Evolutionary conservation across 2,113 vertebrate genomes (phyloP).

Genomic region (Galbula dea): DNA sequence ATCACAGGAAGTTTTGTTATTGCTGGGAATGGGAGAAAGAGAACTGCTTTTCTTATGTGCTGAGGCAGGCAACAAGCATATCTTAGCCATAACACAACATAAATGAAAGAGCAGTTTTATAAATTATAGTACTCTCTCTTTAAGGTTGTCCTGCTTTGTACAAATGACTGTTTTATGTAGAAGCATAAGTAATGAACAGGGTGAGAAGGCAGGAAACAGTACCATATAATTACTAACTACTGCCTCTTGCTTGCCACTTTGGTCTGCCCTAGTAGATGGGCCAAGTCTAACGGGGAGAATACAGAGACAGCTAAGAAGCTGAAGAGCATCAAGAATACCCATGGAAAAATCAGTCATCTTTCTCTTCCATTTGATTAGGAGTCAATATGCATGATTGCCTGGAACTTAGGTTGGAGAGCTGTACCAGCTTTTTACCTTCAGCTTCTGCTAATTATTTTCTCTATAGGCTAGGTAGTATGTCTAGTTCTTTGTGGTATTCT

Average conservation of each 20-base stretch:
- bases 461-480: rapidly evolving
- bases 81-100: not conserved
- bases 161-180: not conserved
- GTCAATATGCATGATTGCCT: not conserved
- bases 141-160: not conserved
- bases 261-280: not conserved
- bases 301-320: not conserved
- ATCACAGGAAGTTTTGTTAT: not conserved
- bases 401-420: not conserved
- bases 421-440: not conserved
- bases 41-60: not conserved
- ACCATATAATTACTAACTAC: not conserved
- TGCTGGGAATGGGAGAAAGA: not conserved
- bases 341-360: not conserved
- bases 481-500: not conserved
- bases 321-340: not conserved
- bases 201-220: not conserved
- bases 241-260: not conserved
- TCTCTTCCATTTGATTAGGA: not conserved
- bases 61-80: not conserved
- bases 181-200: not conserved
- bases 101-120: not conserved
- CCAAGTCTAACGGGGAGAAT: not conserved
- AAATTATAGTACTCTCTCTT: not conserved
- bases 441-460: not conserved